These are phyloP conservation scores for Mystacides longicornis DNA, from an alignment of 2,888 invertebrate species.

Conservation along the genomic window DNA sequence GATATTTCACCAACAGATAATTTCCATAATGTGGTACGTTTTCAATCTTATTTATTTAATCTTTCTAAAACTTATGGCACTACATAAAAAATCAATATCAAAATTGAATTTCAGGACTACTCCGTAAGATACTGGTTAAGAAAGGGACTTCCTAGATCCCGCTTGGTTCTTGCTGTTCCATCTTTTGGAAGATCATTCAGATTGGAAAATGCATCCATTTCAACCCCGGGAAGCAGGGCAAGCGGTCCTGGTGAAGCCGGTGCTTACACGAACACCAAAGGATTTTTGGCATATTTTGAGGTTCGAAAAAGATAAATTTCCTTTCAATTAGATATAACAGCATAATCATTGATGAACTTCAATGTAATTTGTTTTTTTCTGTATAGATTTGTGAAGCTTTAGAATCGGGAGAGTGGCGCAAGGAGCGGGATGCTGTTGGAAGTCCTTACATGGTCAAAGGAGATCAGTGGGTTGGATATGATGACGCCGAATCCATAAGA, in stretches of 20 bases:
- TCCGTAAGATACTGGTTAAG: slow-evolving; percentile 60
- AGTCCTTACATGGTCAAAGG: slow-evolving; percentile 59
- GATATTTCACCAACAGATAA: slow-evolving; percentile 45
- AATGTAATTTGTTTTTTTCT: slow-evolving; percentile 2
- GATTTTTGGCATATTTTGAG: slow-evolving; percentile 67
- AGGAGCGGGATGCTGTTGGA: slow-evolving; percentile 53
- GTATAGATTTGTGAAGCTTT: slow-evolving; percentile 50
- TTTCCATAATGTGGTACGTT: slow-evolving; percentile 45
- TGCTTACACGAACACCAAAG: slow-evolving; percentile 58
- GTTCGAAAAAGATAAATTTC: slow-evolving; percentile 32
- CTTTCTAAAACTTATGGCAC: neutral
- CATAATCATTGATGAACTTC: neutral
- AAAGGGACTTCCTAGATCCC: slow-evolving; percentile 56
- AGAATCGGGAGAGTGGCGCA: slow-evolving; percentile 48
- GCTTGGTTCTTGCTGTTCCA: slow-evolving; percentile 65
- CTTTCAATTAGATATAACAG: too few species aligned
- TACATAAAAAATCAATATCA: neutral
- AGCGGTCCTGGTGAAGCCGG: slow-evolving; percentile 59
- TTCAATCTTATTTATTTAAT: neutral
- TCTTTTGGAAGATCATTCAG: slow-evolving; percentile 67
- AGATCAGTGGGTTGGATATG: slow-evolving; percentile 77
- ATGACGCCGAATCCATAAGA: slow-evolving; percentile 57
- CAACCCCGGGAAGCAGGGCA: slow-evolving; percentile 51
- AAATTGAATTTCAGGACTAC: slow-evolving; percentile 46
- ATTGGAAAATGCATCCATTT: slow-evolving; percentile 47